These are phyloP conservation scores for Aix galericulata DNA, from an alignment of 2,113 vertebrate species.

Conservation along the genomic window DNA sequence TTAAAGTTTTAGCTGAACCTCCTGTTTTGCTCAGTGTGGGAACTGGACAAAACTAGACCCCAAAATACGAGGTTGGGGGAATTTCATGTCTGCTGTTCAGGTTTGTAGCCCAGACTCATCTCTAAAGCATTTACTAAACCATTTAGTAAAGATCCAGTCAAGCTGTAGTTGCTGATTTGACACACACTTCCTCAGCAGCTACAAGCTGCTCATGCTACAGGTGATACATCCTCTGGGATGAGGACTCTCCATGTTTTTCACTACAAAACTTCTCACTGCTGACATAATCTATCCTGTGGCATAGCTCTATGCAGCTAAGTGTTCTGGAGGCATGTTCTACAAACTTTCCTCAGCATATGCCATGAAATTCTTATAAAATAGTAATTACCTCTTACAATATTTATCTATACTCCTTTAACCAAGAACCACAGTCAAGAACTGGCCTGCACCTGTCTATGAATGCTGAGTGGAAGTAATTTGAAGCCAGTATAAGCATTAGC, in stretches of 20 bases:
- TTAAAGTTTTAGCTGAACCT: neutral
- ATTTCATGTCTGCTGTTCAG: neutral
- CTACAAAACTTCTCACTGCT: neutral
- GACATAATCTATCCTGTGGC: neutral
- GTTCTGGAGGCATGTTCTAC: neutral
- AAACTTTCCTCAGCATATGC: neutral
- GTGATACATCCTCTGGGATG: neutral
- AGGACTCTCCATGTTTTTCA: neutral
- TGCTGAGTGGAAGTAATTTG: neutral
- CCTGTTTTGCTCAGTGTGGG: neutral
- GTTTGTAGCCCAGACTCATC: neutral
- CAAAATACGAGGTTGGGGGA: neutral
- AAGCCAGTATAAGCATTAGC: neutral
- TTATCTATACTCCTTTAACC: neutral
- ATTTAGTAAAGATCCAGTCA: neutral
- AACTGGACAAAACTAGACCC: neutral
- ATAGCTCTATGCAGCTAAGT: neutral
- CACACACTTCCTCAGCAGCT: neutral
- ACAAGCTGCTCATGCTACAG: neutral
- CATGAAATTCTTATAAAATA: neutral
- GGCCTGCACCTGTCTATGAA: neutral
- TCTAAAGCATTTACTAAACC: neutral
- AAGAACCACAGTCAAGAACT: neutral
- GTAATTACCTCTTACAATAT: neutral
- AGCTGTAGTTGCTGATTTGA: neutral